These are phyloP conservation scores for Poecilus cupreus DNA, from an alignment of 2,888 invertebrate species.

Conservation along the genomic window DNA sequence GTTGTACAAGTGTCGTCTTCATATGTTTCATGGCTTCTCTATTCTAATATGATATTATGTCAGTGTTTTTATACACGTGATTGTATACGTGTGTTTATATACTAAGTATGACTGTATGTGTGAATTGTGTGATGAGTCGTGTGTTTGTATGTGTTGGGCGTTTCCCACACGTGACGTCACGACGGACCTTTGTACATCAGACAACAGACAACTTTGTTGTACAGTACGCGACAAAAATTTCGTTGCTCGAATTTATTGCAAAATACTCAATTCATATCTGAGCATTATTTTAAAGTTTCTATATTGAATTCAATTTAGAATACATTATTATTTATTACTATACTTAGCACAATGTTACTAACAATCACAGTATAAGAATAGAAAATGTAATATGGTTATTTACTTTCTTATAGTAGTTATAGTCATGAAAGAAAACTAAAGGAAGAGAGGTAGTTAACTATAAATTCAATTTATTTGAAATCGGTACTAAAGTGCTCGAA, in stretches of 20 bases:
- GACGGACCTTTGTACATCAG: conserved; percentile 41
- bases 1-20: conserved; percentile 55
- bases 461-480: too few species aligned
- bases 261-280: too few species aligned
- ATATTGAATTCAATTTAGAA: too few species aligned
- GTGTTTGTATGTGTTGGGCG: conserved; percentile 34
- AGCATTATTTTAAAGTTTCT: too few species aligned
- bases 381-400: too few species aligned
- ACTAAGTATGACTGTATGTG: not conserved
- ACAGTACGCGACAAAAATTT: not conserved
- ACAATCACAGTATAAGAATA: too few species aligned
- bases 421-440: too few species aligned
- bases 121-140: conserved; percentile 1
- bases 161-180: conserved; percentile 49
- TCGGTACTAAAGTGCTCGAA: too few species aligned
- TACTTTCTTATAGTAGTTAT: too few species aligned
- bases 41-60: conserved; percentile 18
- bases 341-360: too few species aligned
- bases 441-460: too few species aligned
- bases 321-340: too few species aligned
- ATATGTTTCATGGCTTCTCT: conserved; percentile 25
- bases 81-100: conserved; percentile 10
- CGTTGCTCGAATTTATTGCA: not conserved
- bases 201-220: not conserved
- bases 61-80: not conserved